Conservation (phyloP, 2,797 vertebrate genomes). For the Sebastes wilsoni region DNA sequence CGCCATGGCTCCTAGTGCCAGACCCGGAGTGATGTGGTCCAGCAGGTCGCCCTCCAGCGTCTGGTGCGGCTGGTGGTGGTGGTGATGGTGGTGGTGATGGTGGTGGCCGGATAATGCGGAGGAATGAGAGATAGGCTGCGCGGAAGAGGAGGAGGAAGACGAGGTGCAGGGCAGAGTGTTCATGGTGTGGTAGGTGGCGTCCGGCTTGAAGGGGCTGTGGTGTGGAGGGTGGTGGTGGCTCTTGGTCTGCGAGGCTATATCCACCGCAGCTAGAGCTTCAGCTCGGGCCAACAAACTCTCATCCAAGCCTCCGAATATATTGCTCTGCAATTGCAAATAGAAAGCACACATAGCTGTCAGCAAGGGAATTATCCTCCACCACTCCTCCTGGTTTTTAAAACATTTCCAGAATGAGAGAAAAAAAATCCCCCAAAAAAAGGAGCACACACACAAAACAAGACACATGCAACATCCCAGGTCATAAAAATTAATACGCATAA, state of each 20-base stretch:
- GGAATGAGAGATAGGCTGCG: conserved; percentile 92
- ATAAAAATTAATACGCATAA: conserved; percentile 94
- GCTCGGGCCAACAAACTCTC: conserved; percentile 99
- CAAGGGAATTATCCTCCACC: conserved; percentile 88
- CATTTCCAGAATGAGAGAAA: conserved; percentile 88
- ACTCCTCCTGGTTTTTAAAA: conserved; percentile 88
- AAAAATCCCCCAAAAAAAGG: conserved; percentile 79
- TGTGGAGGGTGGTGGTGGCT: conserved; percentile 97
- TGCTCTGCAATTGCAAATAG: conserved; percentile 99
- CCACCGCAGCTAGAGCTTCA: conserved; percentile 99
- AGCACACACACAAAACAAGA: conserved; percentile 85
- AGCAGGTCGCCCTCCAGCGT: conserved; percentile 96
- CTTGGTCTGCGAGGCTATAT: conserved; percentile 98
- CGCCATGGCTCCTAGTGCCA: conserved; percentile 93
- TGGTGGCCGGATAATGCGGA: conserved; percentile 90
- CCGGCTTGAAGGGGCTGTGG: conserved; percentile 99
- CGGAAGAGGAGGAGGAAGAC: conserved; percentile 90
- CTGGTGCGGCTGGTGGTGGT: conserved; percentile 96
- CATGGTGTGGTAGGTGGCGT: conserved; percentile 99
- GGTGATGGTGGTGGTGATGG: conserved; percentile 94
- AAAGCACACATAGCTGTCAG: conserved; percentile 98
- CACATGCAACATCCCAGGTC: conserved; percentile 93
- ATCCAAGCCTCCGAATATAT: conserved; percentile 99
- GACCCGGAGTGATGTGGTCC: conserved; percentile 95
- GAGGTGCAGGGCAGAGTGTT: conserved; percentile 97